Evolutionary conservation across 2,888 invertebrate species (phyloP).

Genomic region (Agrochola litura): DNA sequence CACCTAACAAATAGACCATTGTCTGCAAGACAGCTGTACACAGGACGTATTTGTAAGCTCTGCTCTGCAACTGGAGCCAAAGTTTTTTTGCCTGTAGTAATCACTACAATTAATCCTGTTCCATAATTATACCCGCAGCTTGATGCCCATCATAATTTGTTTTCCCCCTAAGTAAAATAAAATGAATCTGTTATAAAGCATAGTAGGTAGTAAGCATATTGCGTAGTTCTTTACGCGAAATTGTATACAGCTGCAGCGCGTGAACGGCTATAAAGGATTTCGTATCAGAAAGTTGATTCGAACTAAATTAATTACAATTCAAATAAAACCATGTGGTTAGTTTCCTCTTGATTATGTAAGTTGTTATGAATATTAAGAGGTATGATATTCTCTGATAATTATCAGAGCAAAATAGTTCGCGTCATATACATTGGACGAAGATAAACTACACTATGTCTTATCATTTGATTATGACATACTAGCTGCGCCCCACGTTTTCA

Average conservation of each 20-base stretch:
- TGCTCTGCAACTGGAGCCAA: background rate
- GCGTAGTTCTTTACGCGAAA: background rate
- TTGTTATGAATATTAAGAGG: background rate
- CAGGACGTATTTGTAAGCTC: background rate
- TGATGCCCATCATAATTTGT: background rate
- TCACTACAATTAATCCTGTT: background rate
- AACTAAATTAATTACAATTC: slow-evolving; percentile 11
- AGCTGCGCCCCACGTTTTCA: too few relatives aligned
- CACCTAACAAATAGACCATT: background rate
- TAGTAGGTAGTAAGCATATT: too few relatives aligned
- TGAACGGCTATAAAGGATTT: slow-evolving; percentile 17
- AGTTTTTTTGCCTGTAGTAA: background rate
- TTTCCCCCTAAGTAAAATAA: background rate
- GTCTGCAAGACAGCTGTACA: background rate
- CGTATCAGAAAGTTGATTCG: slow-evolving; percentile 39
- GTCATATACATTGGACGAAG: background rate
- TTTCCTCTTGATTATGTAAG: slow-evolving; percentile 18
- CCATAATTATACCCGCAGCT: background rate
- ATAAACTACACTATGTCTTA: slow-evolving; percentile 3
- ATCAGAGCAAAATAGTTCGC: background rate
- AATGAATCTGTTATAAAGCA: background rate
- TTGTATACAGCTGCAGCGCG: background rate
- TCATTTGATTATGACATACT: background rate
- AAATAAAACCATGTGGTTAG: background rate
- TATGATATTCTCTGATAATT: slow-evolving; percentile 1